Evolutionary conservation across 2,888 invertebrate species (phyloP).

Genomic region (Cybosia mesomella): DNA sequence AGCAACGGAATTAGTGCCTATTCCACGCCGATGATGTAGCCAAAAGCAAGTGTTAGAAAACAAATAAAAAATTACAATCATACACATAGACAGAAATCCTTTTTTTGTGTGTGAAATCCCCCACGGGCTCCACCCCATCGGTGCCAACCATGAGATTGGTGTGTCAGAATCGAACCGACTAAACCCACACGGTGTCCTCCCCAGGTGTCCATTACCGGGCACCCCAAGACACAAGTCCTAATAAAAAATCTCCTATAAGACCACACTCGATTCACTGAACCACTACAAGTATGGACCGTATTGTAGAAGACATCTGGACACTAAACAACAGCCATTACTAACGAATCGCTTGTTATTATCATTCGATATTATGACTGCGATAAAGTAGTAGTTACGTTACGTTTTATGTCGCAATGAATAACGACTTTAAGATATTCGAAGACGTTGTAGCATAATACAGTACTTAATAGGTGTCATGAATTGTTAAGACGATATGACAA

Average conservation of each 20-base stretch:
- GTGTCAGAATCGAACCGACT: too few species aligned
- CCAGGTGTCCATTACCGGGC: too few species aligned
- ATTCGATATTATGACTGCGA: slow-evolving; percentile 41
- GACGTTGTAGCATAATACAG: background rate
- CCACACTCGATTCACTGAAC: background rate
- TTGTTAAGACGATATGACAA: background rate
- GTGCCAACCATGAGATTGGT: too few species aligned
- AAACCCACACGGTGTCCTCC: too few species aligned
- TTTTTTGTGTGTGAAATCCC: too few species aligned
- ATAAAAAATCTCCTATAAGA: background rate
- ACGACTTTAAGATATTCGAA: slow-evolving; percentile 8
- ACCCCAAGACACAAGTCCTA: background rate
- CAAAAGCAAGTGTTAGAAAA: background rate
- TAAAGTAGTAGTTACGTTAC: slow-evolving; percentile 26
- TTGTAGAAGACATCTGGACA: slow-evolving; percentile 31
- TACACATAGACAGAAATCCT: too few species aligned
- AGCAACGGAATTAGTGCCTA: background rate
- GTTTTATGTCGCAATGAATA: slow-evolving; percentile 20
- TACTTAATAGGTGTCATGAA: background rate
- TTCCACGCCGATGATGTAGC: background rate
- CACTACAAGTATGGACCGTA: background rate
- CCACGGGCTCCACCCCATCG: too few species aligned
- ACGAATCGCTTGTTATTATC: slow-evolving; percentile 44
- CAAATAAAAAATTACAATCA: background rate
- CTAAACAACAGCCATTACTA: slow-evolving; percentile 29